phyloP scores from a whole-genome alignment of 1,140 invertebrate genomes.

The Pseudomyrmex gracilis region DNA sequence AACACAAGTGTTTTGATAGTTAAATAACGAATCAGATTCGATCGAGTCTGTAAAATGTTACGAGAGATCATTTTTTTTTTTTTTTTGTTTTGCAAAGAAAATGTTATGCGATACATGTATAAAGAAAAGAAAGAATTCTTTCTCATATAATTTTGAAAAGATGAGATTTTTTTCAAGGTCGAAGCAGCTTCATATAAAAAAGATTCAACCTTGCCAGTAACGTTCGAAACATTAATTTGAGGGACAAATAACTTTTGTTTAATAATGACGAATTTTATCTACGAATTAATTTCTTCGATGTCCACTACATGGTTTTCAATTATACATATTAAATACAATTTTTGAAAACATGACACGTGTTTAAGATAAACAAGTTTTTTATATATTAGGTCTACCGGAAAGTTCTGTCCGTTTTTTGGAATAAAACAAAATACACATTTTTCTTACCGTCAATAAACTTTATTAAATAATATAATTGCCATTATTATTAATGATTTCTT shows the following conservation, averaged over 20 bases:
- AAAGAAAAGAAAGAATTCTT: no score
- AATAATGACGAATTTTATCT: background rate
- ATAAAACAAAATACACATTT: no score
- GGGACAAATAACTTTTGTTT: background rate
- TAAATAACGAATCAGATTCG: conserved; percentile 1
- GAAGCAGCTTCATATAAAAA: background rate
- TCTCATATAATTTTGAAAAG: background rate
- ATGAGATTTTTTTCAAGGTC: background rate
- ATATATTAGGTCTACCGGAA: no score
- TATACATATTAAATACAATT: no score
- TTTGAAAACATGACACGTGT: no score
- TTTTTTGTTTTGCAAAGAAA: no score
- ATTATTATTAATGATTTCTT: no score
- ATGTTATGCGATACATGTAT: background rate
- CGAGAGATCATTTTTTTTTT: no score
- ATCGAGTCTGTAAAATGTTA: background rate
- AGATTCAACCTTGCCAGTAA: background rate
- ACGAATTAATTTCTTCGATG: background rate
- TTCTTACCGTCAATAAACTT: no score
- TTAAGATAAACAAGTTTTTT: no score
- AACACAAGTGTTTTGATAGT: conserved; percentile 18
- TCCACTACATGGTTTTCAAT: background rate
- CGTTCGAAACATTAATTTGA: background rate
- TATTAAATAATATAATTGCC: no score
- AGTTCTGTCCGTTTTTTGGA: no score